Base-by-base conservation (phyloP, 2,888 invertebrate genomes). In the Aspidapion aeneum region DNA sequence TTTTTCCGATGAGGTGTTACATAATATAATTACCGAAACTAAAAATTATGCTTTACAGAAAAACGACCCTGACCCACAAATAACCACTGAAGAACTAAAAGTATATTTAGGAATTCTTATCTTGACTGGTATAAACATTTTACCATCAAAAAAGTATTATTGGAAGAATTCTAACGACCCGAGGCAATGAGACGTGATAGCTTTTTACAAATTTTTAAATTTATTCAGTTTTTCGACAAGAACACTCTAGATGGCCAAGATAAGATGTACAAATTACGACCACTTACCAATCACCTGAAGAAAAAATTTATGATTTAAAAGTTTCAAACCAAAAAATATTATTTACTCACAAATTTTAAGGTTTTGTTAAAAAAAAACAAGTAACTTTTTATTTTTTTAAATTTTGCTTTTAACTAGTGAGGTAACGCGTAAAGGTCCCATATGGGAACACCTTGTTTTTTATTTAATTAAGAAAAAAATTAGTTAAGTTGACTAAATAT, bases 131-230 rank as follows among this genome's bases (percentile, higher is more conserved):
- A 58, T 58, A n/a, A 62, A 62, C 48, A 48, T n/a, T 9, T 18
- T 62, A 16, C 62, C 58, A 22, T 52, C 22, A 18, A 62, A 62
- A 35, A 48, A 58, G 5, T 50, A 9, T 9, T 62, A 62, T 58
- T 62, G 62, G 62, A 54, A 58, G 12, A 18, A 18, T 18, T 12
- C 48, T 21, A 50, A 18, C 22, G 57, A 62, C 48, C 18, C 19
- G 58, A 57, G 12, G 21, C 51, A 16, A 62, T 62, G 57, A 61
- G 62, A 58, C n/a, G n/a, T n/a, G n/a, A n/a, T n/a, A n/a, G n/a
- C 5, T 35, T 35, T 35, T 35, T 35, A 35, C 35, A 35, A 35
- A 35, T 35, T 7, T 35, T 3, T 12, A 35, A 12, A 35, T 35
- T 35, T 35, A 35, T 35, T 7, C 12, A 35, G 3, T 35, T 35